phyloP scores from a whole-genome alignment of 2,888 invertebrate species.

The Lamellibrachia satsuma region DNA sequence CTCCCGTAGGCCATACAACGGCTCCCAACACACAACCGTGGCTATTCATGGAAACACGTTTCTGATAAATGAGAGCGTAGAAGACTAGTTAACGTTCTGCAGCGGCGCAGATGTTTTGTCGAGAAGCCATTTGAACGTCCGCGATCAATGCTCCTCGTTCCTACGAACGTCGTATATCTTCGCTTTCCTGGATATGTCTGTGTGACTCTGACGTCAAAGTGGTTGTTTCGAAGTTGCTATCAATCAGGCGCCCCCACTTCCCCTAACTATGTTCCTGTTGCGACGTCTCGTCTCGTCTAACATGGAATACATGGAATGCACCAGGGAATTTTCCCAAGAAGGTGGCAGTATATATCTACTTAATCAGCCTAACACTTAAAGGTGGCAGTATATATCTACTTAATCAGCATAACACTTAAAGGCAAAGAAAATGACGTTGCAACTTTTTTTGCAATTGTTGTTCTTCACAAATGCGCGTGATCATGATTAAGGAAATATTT shows the following conservation, averaged over 20 bases:
- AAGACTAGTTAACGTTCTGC: background rate
- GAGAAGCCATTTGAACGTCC: conserved; percentile 1
- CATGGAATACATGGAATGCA: background rate
- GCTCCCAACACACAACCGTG: background rate
- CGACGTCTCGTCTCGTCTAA: background rate
- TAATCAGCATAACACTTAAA: background rate
- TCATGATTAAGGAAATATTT: no score
- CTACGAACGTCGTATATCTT: background rate
- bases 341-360: background rate
- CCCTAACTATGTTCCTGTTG: background rate
- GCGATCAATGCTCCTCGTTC: background rate
- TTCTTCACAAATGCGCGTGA: no score
- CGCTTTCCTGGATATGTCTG: background rate
- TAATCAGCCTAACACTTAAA: background rate
- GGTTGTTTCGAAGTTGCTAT: background rate
- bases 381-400: background rate
- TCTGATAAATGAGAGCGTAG: background rate
- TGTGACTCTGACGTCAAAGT: background rate
- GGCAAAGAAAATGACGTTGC: no score
- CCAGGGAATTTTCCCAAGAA: background rate
- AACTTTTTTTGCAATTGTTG: no score
- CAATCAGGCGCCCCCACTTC: background rate
- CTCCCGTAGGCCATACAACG: background rate
- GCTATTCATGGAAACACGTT: background rate
- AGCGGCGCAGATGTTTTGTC: conserved; percentile 17